Evolutionary conservation across 2,797 vertebrate genomes (phyloP), one percentile per base, ranked within the genome.

Genomic region (Otus scops): DNA sequence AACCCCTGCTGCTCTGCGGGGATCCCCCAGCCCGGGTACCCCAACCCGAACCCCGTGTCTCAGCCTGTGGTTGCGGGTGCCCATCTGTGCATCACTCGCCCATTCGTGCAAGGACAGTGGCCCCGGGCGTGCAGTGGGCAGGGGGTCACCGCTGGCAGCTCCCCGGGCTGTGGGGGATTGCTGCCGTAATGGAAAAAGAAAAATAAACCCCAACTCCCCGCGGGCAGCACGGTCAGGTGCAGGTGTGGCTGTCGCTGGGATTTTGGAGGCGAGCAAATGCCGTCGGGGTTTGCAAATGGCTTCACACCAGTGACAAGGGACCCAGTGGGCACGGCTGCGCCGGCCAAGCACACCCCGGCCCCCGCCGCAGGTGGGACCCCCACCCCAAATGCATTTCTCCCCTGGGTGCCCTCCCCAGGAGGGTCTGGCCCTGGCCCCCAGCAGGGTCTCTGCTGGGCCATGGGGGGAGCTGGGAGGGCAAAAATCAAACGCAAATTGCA

Each of bases 401-500:
- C 0, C 32, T 0, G 13, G 61, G 38, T 83, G 75, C 77, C 68
- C 77, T 73, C 81, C 48, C 32, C 0, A n/a, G 47, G 60, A 95
- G 59, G 88, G 59, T 41, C 61, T 34, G 5, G 59, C 69, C 74
- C 45, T 1, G 4, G 81, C 86, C 78, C 79, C 91, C 75, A 57
- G 61, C 45, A 3, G 91, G 94, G 95, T 95, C 93, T 92, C 71
- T 4, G 21, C 51, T 13, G 70, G 96, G 50, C 51, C 36, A 12
- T 41, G 83, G 91, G 70, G 88, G 85, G 87, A 78, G 60, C 71
- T 4, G 9, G 76, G 95, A 87, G 96, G 92, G 94, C 57, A 79
- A 88, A 94, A 94, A 95, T 97, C 98, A 97, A 98, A 98, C 98
- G 98, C 98, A 97, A 98, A 98, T 98, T 97, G 98, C 95, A 36